Evolutionary conservation across 1,140 invertebrate genomes (phyloP).

Genomic region (Phymorhynchus buccinoides): DNA sequence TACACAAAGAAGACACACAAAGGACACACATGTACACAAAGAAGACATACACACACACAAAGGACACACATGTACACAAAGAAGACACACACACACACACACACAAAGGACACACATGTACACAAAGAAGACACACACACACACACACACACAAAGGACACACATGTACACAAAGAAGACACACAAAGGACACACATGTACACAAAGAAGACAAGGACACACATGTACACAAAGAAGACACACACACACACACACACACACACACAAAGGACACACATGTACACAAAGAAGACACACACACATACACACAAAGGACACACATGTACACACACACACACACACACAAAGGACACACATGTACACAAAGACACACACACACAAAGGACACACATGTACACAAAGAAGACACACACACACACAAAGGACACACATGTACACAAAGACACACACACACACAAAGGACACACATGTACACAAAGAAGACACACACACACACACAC

Average conservation of each 20-base stretch:
- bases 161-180: constrained; percentile 16
- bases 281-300: background rate
- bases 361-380: background rate
- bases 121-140: background rate
- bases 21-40: background rate
- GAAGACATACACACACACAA: constrained; percentile 2
- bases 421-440: background rate
- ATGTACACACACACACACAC: constrained; percentile 16
- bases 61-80: background rate
- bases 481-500: background rate
- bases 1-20: background rate
- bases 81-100: constrained; percentile 14
- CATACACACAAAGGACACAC: background rate
- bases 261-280: background rate
- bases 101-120: too few relatives aligned
- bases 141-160: constrained; percentile 1
- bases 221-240: background rate
- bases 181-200: too few relatives aligned
- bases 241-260: too few relatives aligned
- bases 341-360: background rate
- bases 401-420: background rate
- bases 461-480: background rate
- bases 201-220: background rate
- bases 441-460: background rate
- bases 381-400: background rate